These are phyloP conservation scores for Oxytorus armatus DNA, from an alignment of 2,888 invertebrate species.

Conservation along the genomic window DNA sequence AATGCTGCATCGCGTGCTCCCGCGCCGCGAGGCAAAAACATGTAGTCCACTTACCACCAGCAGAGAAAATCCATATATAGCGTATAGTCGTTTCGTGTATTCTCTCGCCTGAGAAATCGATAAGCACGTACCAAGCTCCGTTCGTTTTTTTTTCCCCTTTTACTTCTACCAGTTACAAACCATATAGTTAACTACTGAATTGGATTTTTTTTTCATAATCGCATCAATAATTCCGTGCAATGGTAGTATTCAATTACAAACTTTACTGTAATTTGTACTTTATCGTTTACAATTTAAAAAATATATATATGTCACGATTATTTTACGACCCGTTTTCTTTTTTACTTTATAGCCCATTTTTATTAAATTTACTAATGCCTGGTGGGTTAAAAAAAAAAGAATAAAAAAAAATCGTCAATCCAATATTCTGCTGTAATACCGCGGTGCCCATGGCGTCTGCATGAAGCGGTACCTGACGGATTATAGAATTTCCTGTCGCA, in stretches of 20 bases:
- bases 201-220: slow-evolving; percentile 40
- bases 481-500: slow-evolving; percentile 29
- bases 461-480: slow-evolving; percentile 23
- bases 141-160: slow-evolving; percentile 28
- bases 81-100: slow-evolving; percentile 55
- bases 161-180: slow-evolving; percentile 2
- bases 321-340: neutral
- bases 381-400: neutral
- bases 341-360: neutral
- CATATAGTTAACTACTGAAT: slow-evolving; percentile 38
- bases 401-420: too few species aligned
- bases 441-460: neutral
- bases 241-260: neutral
- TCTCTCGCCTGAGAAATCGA: slow-evolving; percentile 62
- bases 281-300: neutral
- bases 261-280: neutral
- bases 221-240: neutral
- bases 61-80: slow-evolving; percentile 59
- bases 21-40: slow-evolving; percentile 58
- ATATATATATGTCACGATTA: neutral
- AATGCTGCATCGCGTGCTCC: slow-evolving; percentile 67
- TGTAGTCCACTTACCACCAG: slow-evolving; percentile 63
- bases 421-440: neutral
- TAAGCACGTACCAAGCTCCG: slow-evolving; percentile 55
- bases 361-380: neutral